phyloP scores from a whole-genome alignment of 1,140 invertebrate species.

The Drosophila rufa region DNA sequence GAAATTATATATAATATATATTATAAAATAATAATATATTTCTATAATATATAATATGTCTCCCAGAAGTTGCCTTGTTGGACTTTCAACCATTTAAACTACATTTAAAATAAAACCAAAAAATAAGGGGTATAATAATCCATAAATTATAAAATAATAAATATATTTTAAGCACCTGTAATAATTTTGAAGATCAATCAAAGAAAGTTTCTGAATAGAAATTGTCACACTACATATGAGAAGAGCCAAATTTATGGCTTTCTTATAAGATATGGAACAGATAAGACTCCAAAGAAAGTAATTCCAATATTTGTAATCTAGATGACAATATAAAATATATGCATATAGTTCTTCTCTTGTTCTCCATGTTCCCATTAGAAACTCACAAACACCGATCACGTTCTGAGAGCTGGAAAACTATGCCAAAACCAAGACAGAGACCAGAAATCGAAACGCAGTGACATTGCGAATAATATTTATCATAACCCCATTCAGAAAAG shows the following conservation, averaged over 20 bases:
- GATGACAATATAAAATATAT: constrained; percentile 3
- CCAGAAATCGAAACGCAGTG: constrained; percentile 42
- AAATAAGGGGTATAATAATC: too few species aligned
- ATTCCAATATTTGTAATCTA: neutral
- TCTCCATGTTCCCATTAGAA: constrained; percentile 44
- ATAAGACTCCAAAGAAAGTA: neutral
- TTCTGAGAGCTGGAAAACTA: constrained; percentile 27
- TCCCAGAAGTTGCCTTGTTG: too few species aligned
- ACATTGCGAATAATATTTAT: constrained; percentile 61
- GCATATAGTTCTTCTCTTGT: neutral
- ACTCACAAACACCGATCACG: constrained; percentile 43
- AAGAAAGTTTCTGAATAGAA: neutral
- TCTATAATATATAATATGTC: too few species aligned
- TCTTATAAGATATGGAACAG: neutral
- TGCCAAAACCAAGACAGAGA: constrained; percentile 9
- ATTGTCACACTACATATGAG: neutral
- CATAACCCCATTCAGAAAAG: constrained; percentile 74
- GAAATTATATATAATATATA: too few species aligned
- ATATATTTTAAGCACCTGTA: neutral
- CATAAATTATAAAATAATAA: too few species aligned
- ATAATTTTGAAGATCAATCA: neutral
- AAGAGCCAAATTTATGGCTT: neutral
- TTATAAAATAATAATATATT: too few species aligned
- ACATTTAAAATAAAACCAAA: too few species aligned
- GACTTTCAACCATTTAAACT: too few species aligned